These are phyloP conservation scores for Holocentrus rufus DNA, from an alignment of 2,797 vertebrate species.

Conservation along the genomic window DNA sequence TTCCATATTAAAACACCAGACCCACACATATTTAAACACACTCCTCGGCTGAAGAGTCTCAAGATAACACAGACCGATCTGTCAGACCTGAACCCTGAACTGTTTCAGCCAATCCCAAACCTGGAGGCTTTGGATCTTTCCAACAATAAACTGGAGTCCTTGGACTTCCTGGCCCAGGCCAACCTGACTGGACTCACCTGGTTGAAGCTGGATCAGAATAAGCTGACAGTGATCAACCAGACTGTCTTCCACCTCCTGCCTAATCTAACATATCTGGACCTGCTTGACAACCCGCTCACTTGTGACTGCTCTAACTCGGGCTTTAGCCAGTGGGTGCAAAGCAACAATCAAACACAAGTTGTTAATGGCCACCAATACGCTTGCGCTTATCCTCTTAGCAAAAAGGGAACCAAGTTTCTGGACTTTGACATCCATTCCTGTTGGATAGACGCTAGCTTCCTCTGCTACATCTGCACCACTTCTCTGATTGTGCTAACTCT, in stretches of 20 bases:
- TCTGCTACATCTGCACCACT: constrained; percentile 59
- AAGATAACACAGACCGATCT: constrained; percentile 8
- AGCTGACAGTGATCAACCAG: constrained; percentile 32
- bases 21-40: constrained; percentile 24
- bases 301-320: constrained; percentile 70
- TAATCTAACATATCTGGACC: constrained; percentile 57
- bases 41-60: constrained; percentile 20
- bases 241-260: background rate
- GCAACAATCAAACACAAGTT: constrained; percentile 64
- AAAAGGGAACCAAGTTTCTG: constrained; percentile 47
- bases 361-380: constrained; percentile 35
- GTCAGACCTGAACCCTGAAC: background rate
- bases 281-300: constrained; percentile 63
- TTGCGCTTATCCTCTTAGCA: constrained; percentile 40
- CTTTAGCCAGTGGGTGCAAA: constrained; percentile 66
- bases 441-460: constrained; percentile 31
- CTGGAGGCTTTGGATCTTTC: constrained; percentile 19
- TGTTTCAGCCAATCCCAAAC: constrained; percentile 29
- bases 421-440: constrained; percentile 56
- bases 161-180: constrained; percentile 42
- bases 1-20: background rate
- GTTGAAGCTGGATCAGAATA: constrained; percentile 28
- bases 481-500: constrained; percentile 50
- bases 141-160: constrained; percentile 25
- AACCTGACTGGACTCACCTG: constrained; percentile 1